These are phyloP conservation scores for Petrosia ficiformis DNA, from an alignment of 37 sponge, comb jelly and placozoan species.

Conservation along the genomic window DNA sequence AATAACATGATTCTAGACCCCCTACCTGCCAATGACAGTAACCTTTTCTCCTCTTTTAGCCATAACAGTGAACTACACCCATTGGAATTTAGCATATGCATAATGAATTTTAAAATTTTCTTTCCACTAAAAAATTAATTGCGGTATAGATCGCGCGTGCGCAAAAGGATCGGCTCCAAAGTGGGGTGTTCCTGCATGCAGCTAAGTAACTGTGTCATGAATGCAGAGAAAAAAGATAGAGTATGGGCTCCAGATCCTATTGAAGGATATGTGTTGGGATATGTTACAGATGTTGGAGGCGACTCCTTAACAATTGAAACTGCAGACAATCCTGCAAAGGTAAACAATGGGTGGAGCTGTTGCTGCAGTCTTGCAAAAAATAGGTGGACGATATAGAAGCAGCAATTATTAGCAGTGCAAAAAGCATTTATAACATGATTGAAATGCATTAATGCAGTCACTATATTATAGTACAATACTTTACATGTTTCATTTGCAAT, in stretches of 20 bases:
- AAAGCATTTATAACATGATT: neutral
- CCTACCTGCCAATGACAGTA: constrained; percentile 56
- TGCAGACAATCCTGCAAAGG: constrained; percentile 13
- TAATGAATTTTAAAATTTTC: constrained; percentile 1
- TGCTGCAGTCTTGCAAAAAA: no score
- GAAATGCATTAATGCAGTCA: neutral
- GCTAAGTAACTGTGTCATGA: no score
- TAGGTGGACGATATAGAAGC: no score
- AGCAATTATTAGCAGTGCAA: no score
- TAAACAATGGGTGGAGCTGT: no score
- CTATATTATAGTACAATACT: neutral
- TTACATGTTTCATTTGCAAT: neutral
- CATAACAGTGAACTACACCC: no score
- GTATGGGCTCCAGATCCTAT: constrained; percentile 92
- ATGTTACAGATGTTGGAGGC: constrained; percentile 81
- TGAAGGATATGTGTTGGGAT: constrained; percentile 85
- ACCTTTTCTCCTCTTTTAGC: constrained; percentile 43
- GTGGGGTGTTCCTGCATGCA: no score
- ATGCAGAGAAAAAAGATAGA: no score
- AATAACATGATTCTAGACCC: neutral
- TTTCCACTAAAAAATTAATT: no score
- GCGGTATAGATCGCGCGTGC: no score
- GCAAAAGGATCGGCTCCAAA: no score
- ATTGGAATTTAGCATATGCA: neutral
- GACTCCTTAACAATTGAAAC: constrained; percentile 86